Evolutionary conservation across 2,113 vertebrate genomes (phyloP), one percentile per base, ranked within the genome.

Genomic region (Sciurus niger): DNA sequence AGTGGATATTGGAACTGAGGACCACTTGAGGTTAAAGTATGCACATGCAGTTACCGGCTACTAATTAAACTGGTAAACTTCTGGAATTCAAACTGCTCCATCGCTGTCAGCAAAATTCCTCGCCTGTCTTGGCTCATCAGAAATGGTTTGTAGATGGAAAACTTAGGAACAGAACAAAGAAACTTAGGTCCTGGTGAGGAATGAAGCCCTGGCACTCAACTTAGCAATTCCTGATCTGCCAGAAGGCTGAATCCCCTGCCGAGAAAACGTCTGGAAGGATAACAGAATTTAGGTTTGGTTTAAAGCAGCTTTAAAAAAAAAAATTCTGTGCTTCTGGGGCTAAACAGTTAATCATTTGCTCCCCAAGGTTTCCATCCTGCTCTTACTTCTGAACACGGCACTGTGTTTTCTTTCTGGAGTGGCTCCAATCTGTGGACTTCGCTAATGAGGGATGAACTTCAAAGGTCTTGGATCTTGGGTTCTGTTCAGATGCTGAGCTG

Each of bases 51-150:
- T 58, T 79, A 34, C n/a, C 58, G 72, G 84, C 72, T 53, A 68
- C 84, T 96, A 84, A 84, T 82, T 89, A 90, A 90, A 60, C 43
- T 46, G 32, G 34, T 68, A 11, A 91, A 46, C 16, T 83, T 73
- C 55, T 82, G 40, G 73, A 73, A 55, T 91, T 72, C 85, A 80
- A 43, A 80, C 14, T 20, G n/a, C 83, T 92, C n/a, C 1, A 0
- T 32, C 20, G 65, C 89, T 85, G 22, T 17, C 90, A 84, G 67
- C 92, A 93, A 84, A 89, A 87, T 84, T 84, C 95, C 24, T 58
- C 73, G 89, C 70, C 74, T 94, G 97, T 83, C 74, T 0, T 72
- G 78, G 92, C 37, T 94, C 93, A 87, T 94, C 96, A 68, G 67
- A 76, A 76, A 76, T 76, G 60, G n/a, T 68, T 93, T 95, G 80